Evolutionary conservation across 2,113 vertebrate genomes (phyloP), one percentile per base, ranked within the genome.

Genomic region (Plecotus auritus): DNA sequence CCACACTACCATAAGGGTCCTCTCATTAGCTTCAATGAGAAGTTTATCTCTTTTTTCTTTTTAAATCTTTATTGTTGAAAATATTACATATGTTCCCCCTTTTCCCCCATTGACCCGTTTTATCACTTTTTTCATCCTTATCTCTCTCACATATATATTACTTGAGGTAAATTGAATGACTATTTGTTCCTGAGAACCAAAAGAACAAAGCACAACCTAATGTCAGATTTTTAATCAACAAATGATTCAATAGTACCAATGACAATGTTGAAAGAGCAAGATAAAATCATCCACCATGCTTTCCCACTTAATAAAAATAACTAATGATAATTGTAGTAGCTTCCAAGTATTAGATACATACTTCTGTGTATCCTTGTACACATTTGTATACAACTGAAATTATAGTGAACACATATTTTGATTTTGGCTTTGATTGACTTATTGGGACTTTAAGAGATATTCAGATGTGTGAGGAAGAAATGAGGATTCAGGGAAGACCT

Each of bases 391-490:
- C 51, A 91, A 49, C 3, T n/a, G 16, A 51, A 87, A 22, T 88
- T 69, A 91, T 42, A 7, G 17, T 73, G 32, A 93, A 81, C 40
- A 64, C n/a, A 30, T 9, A 73, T 93, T 85, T 86, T 87, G 47
- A 67, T 66, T 85, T 90, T 64, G 56, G 11, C 20, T 97, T 92
- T 74, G 64, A 35, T 78, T 94, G 89, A 32, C 13, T 89, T 83
- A 66, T 45, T 80, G 51, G 12, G 49, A 83, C 54, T 85, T 70
- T 16, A 89, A 93, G 49, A 74, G 74, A 61, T 82, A 51, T 13
- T 83, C 40, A 45, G 69, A 83, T 87, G 59, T 0, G 4, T 13
- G 16, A 80, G 23, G 90, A 89, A 42, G 40, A 80, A 80, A 91
- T n/a, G 26, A 69, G 40, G 42, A 54, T 85, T 69, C 11, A 32